Evolutionary conservation across 1,140 invertebrate genomes (phyloP).

Genomic region (Scaptomyza montana): DNA sequence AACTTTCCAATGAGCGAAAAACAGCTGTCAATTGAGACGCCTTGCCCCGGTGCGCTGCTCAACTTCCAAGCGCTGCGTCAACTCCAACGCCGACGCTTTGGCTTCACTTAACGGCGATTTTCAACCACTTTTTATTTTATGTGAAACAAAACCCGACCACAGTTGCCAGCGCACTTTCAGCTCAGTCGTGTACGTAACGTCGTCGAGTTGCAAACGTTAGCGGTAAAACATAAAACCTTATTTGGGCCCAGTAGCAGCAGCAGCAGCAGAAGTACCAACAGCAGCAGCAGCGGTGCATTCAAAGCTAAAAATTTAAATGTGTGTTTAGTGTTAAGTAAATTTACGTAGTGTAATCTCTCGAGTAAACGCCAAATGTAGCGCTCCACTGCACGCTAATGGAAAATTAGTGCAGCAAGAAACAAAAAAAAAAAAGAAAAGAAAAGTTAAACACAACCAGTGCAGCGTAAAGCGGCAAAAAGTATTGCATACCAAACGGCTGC

Average conservation of each 20-base stretch:
- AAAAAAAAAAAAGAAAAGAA: slow-evolving; percentile 19
- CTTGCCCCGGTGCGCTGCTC: slow-evolving; percentile 31
- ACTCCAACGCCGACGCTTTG: slow-evolving; percentile 77
- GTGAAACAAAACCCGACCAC: slow-evolving; percentile 19
- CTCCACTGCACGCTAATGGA: slow-evolving; percentile 57
- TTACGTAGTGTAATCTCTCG: slow-evolving; percentile 35
- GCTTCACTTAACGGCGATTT: slow-evolving; percentile 46
- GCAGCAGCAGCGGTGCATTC: slow-evolving; percentile 57
- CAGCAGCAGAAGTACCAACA: slow-evolving; percentile 32
- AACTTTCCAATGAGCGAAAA: slow-evolving; percentile 42
- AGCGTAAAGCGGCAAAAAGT: slow-evolving; percentile 55
- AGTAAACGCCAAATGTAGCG: slow-evolving; percentile 52
- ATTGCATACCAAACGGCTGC: slow-evolving; percentile 74
- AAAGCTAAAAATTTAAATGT: slow-evolving; percentile 55
- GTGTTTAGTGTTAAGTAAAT: slow-evolving; percentile 63
- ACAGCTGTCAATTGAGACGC: slow-evolving; percentile 23
- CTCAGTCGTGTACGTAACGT: slow-evolving; percentile 74
- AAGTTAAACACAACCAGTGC: slow-evolving; percentile 31
- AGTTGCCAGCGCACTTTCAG: slow-evolving; percentile 44
- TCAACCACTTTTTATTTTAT: slow-evolving; percentile 43
- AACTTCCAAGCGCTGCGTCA: slow-evolving; percentile 77
- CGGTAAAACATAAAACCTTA: slow-evolving; percentile 39
- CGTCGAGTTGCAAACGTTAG: slow-evolving; percentile 66
- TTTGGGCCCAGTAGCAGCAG: slow-evolving; percentile 36
- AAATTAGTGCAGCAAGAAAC: slow-evolving; percentile 43